Evolutionary conservation across 2,888 invertebrate species (phyloP).

Genomic region (Drosophila ustulata): DNA sequence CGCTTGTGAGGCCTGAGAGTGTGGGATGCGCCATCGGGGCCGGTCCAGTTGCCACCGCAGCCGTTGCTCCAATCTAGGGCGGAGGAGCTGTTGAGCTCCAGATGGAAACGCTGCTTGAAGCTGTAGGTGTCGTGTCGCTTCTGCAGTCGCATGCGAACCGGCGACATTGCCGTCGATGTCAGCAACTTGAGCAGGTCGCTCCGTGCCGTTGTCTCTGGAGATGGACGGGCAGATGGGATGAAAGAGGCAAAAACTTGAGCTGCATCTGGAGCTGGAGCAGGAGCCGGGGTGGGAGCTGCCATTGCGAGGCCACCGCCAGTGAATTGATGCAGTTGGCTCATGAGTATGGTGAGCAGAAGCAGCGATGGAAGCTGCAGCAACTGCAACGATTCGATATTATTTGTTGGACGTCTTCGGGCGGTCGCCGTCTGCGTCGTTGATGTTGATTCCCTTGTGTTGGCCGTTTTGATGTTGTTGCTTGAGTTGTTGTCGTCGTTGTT

Average conservation of each 20-base stretch:
- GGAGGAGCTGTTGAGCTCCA: constrained; percentile 44
- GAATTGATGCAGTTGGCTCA: constrained; percentile 57
- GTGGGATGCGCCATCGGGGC: background rate
- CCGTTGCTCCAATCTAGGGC: constrained; percentile 71
- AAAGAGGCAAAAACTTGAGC: background rate
- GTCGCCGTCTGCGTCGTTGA: constrained; percentile 44
- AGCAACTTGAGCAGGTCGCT: background rate
- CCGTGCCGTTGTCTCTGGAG: background rate
- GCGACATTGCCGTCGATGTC: background rate
- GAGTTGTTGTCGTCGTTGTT: constrained; percentile 59
- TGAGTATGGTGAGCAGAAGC: constrained; percentile 50
- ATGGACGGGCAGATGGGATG: background rate
- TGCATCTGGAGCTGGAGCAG: background rate
- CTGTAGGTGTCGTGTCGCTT: constrained; percentile 46
- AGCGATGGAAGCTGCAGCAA: constrained; percentile 18
- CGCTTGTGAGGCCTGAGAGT: constrained; percentile 24
- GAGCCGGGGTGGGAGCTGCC: background rate
- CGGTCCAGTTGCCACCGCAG: constrained; percentile 68
- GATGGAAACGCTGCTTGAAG: constrained; percentile 50
- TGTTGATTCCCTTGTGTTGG: constrained; percentile 55
- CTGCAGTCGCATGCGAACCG: constrained; percentile 37
- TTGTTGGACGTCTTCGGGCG: constrained; percentile 37
- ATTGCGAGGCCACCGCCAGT: constrained; percentile 9
- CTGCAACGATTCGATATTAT: constrained; percentile 13
- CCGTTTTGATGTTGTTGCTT: constrained; percentile 74